These are phyloP conservation scores for Castor canadensis DNA, from an alignment of 2,113 vertebrate species.

Conservation along the genomic window DNA sequence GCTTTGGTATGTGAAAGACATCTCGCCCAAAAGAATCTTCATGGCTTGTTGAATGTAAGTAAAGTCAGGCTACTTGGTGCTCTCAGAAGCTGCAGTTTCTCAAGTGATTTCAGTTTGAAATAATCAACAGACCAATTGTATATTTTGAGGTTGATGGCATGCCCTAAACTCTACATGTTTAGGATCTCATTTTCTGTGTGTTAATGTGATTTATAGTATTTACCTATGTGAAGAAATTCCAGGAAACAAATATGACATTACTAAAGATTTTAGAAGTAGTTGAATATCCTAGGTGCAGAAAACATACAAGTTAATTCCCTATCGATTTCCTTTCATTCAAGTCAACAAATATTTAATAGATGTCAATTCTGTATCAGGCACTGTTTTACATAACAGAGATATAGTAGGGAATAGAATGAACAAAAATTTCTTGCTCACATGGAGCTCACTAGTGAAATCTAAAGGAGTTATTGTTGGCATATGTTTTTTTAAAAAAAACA, in stretches of 20 bases:
- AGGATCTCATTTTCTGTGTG: neutral
- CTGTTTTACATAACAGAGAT: neutral
- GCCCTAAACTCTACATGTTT: neutral
- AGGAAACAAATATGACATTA: neutral
- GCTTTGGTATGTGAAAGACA: no score
- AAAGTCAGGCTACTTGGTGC: neutral
- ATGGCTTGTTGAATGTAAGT: neutral
- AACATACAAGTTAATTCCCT: neutral
- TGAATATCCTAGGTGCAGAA: neutral
- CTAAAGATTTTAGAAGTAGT: neutral
- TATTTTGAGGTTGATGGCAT: neutral
- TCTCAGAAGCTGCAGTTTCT: neutral
- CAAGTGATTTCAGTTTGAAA: neutral
- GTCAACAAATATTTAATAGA: neutral
- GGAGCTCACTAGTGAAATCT: neutral
- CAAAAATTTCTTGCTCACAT: neutral
- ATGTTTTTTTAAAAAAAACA: neutral
- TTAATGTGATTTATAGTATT: neutral
- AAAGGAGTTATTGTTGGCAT: neutral
- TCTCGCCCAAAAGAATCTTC: no score
- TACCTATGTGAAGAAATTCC: neutral
- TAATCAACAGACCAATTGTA: neutral
- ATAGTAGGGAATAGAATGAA: neutral
- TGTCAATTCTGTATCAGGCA: neutral
- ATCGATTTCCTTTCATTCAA: neutral